phyloP scores from a whole-genome alignment of 1,140 invertebrate genomes.

The Harpegnathos saltator region DNA sequence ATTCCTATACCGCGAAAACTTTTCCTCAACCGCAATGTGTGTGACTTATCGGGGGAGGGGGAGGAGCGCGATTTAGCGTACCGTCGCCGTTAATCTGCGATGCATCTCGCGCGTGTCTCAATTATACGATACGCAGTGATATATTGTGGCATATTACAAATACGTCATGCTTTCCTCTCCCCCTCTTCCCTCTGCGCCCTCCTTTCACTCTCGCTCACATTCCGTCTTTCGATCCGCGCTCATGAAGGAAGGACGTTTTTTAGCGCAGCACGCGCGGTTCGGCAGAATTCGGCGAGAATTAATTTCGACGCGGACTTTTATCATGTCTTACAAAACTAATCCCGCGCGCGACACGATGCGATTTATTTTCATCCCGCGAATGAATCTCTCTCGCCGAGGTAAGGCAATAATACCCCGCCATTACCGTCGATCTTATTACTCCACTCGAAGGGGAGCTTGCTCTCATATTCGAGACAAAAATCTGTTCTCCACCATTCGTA shows the following conservation, averaged over 20 bases:
- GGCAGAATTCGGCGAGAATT: conserved; percentile 38
- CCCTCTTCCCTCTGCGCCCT: too few species aligned
- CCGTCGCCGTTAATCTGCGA: conserved; percentile 43
- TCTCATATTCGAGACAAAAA: conserved; percentile 43
- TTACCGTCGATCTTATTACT: conserved; percentile 60
- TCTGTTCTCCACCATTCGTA: conserved; percentile 30
- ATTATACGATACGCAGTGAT: conserved; percentile 22
- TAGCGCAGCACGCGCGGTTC: background rate
- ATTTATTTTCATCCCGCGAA: conserved; percentile 51
- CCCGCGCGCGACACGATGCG: conserved; percentile 16
- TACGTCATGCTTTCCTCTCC: background rate
- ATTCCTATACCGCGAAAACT: background rate
- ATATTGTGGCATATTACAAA: conserved; percentile 49
- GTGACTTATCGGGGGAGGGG: background rate
- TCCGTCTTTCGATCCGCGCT: too few species aligned
- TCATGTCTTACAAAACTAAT: conserved; percentile 36
- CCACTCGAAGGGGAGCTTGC: conserved; percentile 24
- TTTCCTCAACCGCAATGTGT: background rate
- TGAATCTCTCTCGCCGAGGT: conserved; percentile 48
- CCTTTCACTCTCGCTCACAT: too few species aligned
- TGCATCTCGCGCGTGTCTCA: conserved; percentile 12
- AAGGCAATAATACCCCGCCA: conserved; percentile 49
- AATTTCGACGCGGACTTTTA: conserved; percentile 44
- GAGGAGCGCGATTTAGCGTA: background rate
- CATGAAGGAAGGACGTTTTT: background rate